Evolutionary conservation across 2,113 vertebrate species (phyloP).

Genomic region (Chaetorhynchus papuensis): DNA sequence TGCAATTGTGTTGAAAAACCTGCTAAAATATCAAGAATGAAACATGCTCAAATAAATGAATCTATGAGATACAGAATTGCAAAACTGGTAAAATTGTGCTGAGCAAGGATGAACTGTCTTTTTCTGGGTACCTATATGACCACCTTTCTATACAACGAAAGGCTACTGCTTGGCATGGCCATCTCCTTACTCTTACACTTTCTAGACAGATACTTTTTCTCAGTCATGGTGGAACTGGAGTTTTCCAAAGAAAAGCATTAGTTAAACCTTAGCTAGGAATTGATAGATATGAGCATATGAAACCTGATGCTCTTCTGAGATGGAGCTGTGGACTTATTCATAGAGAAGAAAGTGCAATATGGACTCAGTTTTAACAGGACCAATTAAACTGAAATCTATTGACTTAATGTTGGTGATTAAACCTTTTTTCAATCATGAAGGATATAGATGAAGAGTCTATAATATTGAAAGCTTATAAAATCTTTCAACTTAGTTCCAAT

Average conservation of each 20-base stretch:
- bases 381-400: neutral
- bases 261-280: neutral
- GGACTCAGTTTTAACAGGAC: neutral
- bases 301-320: neutral
- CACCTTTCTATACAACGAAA: neutral
- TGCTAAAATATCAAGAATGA: neutral
- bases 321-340: neutral
- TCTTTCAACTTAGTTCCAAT: neutral
- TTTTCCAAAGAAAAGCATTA: neutral
- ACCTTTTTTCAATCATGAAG: neutral
- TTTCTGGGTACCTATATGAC: neutral
- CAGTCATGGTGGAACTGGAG: neutral
- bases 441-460: neutral
- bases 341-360: neutral
- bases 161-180: neutral
- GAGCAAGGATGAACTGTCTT: neutral
- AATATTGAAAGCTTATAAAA: neutral
- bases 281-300: neutral
- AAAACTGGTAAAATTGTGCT: neutral
- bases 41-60: neutral
- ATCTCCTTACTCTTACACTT: neutral
- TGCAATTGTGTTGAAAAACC: neutral
- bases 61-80: neutral
- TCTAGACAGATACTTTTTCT: neutral
- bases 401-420: neutral